A percentile compares a stretch with the other conserved stretches of the same genome.
phyloP scores from a whole-genome alignment of 2,888 invertebrate genomes.

The Nephrotoma guestfalica region DNA sequence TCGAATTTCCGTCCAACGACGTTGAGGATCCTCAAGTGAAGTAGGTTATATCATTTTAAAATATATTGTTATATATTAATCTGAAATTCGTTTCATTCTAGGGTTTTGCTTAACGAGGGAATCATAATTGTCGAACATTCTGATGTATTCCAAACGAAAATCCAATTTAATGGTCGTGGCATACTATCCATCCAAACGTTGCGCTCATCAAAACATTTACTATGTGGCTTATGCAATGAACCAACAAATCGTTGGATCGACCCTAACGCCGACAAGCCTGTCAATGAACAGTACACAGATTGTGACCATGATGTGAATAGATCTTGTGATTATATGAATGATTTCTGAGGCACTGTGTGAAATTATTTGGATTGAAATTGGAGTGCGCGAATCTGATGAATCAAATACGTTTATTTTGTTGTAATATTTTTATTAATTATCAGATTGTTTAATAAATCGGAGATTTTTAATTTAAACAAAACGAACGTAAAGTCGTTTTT shows the following conservation, averaged over 20 bases:
- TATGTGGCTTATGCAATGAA: background rate
- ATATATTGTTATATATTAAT: background rate
- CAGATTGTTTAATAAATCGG: background rate
- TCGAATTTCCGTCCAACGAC: background rate
- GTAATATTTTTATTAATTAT: background rate
- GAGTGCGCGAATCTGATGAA: background rate
- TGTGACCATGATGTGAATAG: background rate
- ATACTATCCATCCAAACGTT: background rate
- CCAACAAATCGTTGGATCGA: background rate
- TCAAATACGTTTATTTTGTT: background rate
- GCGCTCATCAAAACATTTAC: background rate
- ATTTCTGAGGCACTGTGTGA: background rate
- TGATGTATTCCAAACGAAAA: background rate
- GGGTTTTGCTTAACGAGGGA: background rate
- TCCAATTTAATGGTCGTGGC: background rate
- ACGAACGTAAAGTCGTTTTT: background rate
- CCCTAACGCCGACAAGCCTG: no score
- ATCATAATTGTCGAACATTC: background rate
- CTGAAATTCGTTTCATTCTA: background rate
- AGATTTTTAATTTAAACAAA: background rate
- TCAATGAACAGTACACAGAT: background rate
- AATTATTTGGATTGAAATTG: background rate
- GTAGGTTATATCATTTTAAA: background rate
- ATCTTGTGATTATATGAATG: background rate
- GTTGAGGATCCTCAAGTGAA: background rate